A percentile compares a stretch with the other conserved stretches of the same genome.
Evolutionary conservation across 2,113 vertebrate genomes (phyloP).

Genomic region (Indri indri): DNA sequence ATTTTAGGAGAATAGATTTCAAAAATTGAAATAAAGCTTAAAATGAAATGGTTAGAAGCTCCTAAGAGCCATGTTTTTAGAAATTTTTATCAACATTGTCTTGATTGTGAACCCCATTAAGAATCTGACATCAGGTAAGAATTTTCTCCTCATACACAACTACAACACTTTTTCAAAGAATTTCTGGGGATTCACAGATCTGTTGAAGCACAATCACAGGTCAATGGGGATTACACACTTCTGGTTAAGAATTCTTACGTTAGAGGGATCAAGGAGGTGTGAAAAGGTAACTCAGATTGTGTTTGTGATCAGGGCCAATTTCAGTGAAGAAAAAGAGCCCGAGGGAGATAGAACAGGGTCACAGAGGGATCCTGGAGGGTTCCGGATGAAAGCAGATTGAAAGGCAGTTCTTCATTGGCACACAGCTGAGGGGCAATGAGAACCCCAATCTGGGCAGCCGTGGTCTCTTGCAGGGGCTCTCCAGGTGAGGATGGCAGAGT

Average conservation of each 20-base stretch:
- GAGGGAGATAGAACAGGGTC: accelerated
- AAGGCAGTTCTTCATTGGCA: accelerated
- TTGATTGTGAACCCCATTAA: not conserved
- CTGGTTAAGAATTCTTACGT: not conserved
- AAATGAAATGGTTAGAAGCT: not conserved
- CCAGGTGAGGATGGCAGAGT: too few species aligned
- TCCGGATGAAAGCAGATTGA: not conserved
- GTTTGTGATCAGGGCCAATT: too few species aligned
- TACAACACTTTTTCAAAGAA: not conserved
- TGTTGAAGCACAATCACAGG: too few species aligned
- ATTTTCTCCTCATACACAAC: accelerated
- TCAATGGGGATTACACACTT: not conserved
- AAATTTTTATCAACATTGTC: not conserved
- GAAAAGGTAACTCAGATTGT: not conserved
- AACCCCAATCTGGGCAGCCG: not conserved
- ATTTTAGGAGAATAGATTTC: not conserved
- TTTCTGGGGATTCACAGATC: not conserved
- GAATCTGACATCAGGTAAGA: not conserved
- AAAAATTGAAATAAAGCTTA: not conserved
- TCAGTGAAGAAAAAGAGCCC: not conserved
- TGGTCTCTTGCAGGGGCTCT: accelerated
- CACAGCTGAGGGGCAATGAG: accelerated
- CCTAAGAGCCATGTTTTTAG: not conserved
- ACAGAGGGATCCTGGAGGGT: not conserved
- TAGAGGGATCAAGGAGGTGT: not conserved